phyloP scores from a whole-genome alignment of 2,888 invertebrate genomes.

The Stenolophus ochropezus region DNA sequence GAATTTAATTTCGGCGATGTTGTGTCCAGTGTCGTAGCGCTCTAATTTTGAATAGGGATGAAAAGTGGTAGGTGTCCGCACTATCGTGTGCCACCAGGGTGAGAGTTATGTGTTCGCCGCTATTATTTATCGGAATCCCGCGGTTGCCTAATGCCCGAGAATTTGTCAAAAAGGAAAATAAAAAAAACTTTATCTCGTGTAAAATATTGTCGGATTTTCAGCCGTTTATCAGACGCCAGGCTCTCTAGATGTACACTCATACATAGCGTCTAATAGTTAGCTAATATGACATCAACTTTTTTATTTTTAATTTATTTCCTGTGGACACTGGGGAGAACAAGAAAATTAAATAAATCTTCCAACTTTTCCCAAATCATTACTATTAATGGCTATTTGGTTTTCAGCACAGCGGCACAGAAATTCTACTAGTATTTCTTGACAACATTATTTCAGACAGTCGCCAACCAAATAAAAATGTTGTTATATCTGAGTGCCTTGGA shows the following conservation, averaged over 20 bases:
- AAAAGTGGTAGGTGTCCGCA: slow-evolving; percentile 41
- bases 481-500: too few species aligned
- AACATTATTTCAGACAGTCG: background rate
- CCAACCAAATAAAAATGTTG: too few species aligned
- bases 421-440: background rate
- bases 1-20: background rate
- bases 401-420: background rate
- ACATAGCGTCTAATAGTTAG: slow-evolving; percentile 9
- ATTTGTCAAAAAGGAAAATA: slow-evolving; percentile 51
- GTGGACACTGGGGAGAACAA: background rate
- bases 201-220: slow-evolving; percentile 51
- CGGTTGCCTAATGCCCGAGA: slow-evolving; percentile 25
- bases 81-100: slow-evolving; percentile 35
- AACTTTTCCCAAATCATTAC: background rate
- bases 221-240: slow-evolving; percentile 38
- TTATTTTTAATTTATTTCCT: slow-evolving; percentile 30
- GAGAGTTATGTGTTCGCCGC: slow-evolving; percentile 37
- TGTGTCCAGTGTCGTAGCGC: background rate
- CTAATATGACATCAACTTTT: slow-evolving; percentile 25
- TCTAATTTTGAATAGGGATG: slow-evolving; percentile 38
- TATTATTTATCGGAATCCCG: slow-evolving; percentile 54
- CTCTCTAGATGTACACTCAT: background rate
- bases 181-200: slow-evolving; percentile 49
- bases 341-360: background rate
- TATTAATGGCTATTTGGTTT: background rate